These are phyloP conservation scores for Rhinoderma darwinii DNA, from an alignment of 2,113 vertebrate species.

Conservation along the genomic window DNA sequence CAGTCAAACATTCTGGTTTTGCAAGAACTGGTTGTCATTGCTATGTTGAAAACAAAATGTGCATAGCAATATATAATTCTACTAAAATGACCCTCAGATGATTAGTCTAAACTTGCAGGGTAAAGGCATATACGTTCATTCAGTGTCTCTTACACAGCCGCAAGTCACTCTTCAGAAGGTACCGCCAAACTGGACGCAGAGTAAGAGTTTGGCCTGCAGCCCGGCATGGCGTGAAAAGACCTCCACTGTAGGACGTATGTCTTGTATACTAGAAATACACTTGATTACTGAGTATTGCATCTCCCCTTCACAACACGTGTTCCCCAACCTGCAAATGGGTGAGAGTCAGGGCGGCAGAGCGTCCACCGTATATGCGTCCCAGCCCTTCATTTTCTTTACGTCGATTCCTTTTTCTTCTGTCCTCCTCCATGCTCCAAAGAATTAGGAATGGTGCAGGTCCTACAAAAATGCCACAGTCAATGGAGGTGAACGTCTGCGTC, in stretches of 20 bases:
- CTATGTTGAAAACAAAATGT: slow-evolving; percentile 53
- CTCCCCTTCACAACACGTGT: slow-evolving; percentile 40
- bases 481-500: not conserved
- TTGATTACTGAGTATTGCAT: slow-evolving; percentile 51
- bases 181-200: slow-evolving; percentile 21
- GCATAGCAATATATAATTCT: slow-evolving; percentile 39
- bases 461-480: slow-evolving; percentile 14
- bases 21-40: slow-evolving; percentile 51
- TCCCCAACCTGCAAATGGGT: slow-evolving; percentile 16
- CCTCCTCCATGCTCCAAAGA: not conserved
- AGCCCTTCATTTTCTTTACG: not conserved
- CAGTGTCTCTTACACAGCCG: slow-evolving; percentile 24
- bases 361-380: not conserved
- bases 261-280: slow-evolving; percentile 36
- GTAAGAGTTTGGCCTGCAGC: not conserved
- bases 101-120: slow-evolving; percentile 31
- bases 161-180: slow-evolving; percentile 22
- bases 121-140: slow-evolving; percentile 37
- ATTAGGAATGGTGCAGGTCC: not conserved
- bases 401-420: not conserved
- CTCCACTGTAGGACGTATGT: slow-evolving; percentile 13
- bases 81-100: slow-evolving; percentile 32
- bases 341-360: not conserved
- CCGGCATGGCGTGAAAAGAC: not conserved
- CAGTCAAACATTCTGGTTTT: slow-evolving; percentile 60